Evolutionary conservation across 2,113 vertebrate genomes (phyloP).

Genomic region (Asarcornis scutulata): DNA sequence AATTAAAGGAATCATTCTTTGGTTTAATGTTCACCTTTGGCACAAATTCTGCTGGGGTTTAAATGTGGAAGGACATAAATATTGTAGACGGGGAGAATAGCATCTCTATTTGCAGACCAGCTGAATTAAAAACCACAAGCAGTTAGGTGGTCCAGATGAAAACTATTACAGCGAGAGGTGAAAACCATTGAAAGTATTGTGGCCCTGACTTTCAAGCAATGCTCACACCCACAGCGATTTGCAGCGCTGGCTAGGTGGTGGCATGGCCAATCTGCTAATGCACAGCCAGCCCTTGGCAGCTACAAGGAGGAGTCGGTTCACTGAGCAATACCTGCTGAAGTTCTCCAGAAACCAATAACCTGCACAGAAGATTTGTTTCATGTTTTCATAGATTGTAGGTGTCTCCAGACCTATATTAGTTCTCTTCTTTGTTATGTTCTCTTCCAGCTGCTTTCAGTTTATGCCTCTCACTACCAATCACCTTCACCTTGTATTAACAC

Average conservation of each 20-base stretch:
- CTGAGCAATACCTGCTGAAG: not conserved
- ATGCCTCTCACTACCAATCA: not conserved
- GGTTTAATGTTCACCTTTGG: conserved; percentile 48
- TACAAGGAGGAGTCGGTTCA: not conserved
- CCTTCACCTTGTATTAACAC: not conserved
- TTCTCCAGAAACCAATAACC: not conserved
- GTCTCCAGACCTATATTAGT: not conserved
- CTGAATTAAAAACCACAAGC: not conserved
- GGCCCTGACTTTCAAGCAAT: not conserved
- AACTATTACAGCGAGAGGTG: conserved; percentile 9
- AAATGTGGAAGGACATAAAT: conserved; percentile 6
- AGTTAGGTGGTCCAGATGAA: conserved; percentile 46
- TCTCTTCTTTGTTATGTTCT: conserved; percentile 16
- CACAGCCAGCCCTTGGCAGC: not conserved
- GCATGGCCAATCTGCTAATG: not conserved
- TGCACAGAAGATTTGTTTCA: not conserved
- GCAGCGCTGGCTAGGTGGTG: not conserved
- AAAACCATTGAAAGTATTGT: not conserved
- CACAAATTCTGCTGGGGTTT: conserved; percentile 19
- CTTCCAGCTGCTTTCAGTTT: not conserved
- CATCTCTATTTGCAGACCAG: not conserved
- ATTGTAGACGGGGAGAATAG: not conserved
- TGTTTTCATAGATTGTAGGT: not conserved
- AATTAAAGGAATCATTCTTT: conserved; percentile 35
- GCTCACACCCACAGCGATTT: not conserved